Evolutionary conservation across 2,113 vertebrate genomes (phyloP).

Genomic region (Hippocampus abdominalis): DNA sequence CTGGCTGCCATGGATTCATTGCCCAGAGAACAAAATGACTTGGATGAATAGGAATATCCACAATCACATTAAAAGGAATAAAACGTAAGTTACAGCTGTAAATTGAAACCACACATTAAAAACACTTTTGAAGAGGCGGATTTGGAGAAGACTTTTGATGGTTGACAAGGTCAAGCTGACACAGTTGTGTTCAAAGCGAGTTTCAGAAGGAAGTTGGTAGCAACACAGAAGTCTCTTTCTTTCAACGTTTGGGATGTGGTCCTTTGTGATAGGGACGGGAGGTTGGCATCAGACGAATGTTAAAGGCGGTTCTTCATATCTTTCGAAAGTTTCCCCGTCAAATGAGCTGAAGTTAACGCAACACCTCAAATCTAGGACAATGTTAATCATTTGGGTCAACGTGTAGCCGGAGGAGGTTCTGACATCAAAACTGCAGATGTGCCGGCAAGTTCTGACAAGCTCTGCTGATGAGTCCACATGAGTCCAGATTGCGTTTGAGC

Average conservation of each 20-base stretch:
- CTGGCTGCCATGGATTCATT: no score
- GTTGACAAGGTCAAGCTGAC: neutral
- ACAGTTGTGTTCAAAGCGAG: neutral
- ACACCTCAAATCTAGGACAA: slow-evolving; percentile 1
- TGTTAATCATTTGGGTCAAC: slow-evolving; percentile 4
- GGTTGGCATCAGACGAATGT: neutral
- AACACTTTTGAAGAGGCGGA: neutral
- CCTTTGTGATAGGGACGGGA: neutral
- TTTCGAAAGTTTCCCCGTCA: neutral
- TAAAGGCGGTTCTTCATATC: neutral
- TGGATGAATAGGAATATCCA: no score
- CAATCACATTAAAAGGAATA: neutral
- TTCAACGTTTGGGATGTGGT: neutral
- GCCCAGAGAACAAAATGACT: no score
- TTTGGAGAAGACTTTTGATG: neutral
- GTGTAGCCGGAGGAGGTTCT: neutral
- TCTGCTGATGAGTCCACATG: neutral
- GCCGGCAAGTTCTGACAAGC: neutral
- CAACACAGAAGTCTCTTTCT: neutral
- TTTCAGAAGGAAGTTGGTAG: neutral
- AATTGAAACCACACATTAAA: neutral
- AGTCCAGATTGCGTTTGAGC: neutral
- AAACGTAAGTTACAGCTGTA: neutral
- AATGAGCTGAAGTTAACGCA: neutral
- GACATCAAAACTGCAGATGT: neutral